These are phyloP conservation scores for Sebastiscus albofasciatus DNA, from an alignment of 2,797 vertebrate species.

Conservation along the genomic window DNA sequence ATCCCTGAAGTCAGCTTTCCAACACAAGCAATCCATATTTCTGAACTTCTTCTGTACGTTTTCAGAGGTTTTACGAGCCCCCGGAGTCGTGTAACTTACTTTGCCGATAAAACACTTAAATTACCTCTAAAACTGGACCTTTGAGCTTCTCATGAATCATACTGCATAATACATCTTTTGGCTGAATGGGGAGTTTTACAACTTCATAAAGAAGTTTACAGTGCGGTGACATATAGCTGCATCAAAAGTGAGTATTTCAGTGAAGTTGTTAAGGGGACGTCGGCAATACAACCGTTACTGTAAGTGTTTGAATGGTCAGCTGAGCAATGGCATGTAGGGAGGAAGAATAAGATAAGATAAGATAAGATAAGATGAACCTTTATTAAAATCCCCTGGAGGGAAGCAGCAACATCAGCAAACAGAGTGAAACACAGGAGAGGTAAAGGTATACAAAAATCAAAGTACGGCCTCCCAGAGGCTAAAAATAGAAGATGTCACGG, in stretches of 20 bases:
- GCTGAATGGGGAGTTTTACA: neutral
- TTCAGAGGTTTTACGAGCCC: conserved; percentile 23
- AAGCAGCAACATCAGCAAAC: too few species aligned
- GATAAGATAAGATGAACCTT: too few species aligned
- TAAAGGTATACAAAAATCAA: too few species aligned
- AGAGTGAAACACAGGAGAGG: too few species aligned
- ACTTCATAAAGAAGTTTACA: neutral
- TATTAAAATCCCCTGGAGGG: too few species aligned
- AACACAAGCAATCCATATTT: neutral
- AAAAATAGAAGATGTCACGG: neutral
- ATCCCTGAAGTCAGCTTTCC: conserved; percentile 34
- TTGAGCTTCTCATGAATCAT: conserved; percentile 34
- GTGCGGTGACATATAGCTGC: neutral
- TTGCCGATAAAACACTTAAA: conserved; percentile 21
- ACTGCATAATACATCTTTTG: neutral
- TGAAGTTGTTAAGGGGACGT: conserved; percentile 19
- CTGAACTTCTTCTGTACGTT: neutral
- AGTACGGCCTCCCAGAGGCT: neutral
- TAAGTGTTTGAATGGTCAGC: neutral
- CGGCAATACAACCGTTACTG: neutral
- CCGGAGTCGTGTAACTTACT: neutral
- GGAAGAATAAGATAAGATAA: neutral
- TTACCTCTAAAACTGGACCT: conserved; percentile 31
- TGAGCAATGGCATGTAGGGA: neutral
- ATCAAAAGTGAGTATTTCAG: neutral